phyloP scores from a whole-genome alignment of 2,113 vertebrate species.

The Channa maculata region DNA sequence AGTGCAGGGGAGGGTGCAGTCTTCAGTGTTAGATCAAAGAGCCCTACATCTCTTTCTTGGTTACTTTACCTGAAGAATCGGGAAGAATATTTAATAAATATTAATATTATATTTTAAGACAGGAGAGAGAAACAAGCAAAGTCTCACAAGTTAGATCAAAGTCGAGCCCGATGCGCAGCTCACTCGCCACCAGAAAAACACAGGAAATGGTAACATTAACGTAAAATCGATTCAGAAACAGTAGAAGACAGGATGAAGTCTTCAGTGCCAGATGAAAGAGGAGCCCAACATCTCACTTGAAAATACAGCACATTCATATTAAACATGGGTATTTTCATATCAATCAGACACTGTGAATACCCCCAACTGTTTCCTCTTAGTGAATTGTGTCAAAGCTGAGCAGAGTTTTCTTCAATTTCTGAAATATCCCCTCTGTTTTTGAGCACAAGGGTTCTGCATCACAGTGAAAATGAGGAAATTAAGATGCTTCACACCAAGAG shows the following conservation, averaged over 20 bases:
- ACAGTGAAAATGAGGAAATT: neutral
- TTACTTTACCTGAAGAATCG: slow-evolving; percentile 47
- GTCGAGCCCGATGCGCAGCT: slow-evolving; percentile 5
- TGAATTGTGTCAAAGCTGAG: neutral
- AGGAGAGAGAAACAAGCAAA: slow-evolving; percentile 22
- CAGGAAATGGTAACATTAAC: slow-evolving; percentile 25
- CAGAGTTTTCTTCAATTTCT: neutral
- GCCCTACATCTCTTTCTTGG: slow-evolving; percentile 33
- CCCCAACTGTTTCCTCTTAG: slow-evolving; percentile 1
- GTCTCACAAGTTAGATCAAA: slow-evolving; percentile 51
- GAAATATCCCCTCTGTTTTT: neutral
- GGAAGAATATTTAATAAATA: slow-evolving; percentile 39
- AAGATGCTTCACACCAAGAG: neutral
- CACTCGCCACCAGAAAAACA: slow-evolving; percentile 5
- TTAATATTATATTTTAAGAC: slow-evolving; percentile 53
- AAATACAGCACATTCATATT: neutral
- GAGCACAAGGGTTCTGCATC: neutral
- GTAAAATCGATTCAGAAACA: slow-evolving; percentile 25
- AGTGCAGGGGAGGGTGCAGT: slow-evolving; percentile 7
- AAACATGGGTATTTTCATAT: slow-evolving; percentile 1
- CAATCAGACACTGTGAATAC: neutral
- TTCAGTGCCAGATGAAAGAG: neutral
- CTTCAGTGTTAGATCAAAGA: slow-evolving; percentile 49
- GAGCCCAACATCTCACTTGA: neutral
- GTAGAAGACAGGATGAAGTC: neutral